Conservation (phyloP, 2,888 invertebrate genomes). For the Agrotis ipsilon region DNA sequence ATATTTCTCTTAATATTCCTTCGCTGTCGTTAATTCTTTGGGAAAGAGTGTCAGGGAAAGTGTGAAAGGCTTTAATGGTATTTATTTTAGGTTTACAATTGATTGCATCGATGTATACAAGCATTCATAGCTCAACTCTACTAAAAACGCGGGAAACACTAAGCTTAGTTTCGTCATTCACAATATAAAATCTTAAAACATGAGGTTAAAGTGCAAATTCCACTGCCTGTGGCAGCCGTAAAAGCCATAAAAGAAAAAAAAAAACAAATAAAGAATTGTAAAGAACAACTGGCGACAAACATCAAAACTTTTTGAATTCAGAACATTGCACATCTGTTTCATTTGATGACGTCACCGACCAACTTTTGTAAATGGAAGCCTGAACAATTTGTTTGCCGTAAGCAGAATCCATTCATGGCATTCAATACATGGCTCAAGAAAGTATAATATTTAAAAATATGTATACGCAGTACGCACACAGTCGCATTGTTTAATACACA, state of each 20-base stretch:
- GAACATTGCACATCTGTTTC: conserved; percentile 42
- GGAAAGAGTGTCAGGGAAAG: conserved; percentile 10
- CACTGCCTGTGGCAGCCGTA: not conserved
- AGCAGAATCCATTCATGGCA: conserved; percentile 35
- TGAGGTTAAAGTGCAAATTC: not conserved
- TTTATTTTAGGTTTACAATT: conserved; percentile 10
- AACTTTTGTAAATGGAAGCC: conserved; percentile 37
- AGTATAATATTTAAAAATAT: conserved; percentile 19
- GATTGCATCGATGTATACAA: not conserved
- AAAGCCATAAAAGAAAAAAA: conserved; percentile 4
- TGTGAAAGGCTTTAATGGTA: conserved; percentile 11
- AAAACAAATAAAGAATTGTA: not conserved
- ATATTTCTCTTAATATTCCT: conserved; percentile 58
- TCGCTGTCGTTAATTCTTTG: conserved; percentile 46
- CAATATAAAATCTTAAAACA: not conserved
- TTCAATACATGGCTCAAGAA: conserved; percentile 38
- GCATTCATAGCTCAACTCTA: not conserved
- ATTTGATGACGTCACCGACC: conserved; percentile 42
- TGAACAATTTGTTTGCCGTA: conserved; percentile 28
- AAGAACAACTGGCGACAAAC: conserved; percentile 6
- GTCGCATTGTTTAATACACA: not conserved
- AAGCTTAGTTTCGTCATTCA: not conserved
- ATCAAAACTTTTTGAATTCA: conserved; percentile 39
- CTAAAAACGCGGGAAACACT: not conserved
- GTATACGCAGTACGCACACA: conserved; percentile 22